Percentiles rank a stretch among this genome's conserved stretches.
phyloP scores from a whole-genome alignment of 2,113 vertebrate species.

The Manacus vitellinus region DNA sequence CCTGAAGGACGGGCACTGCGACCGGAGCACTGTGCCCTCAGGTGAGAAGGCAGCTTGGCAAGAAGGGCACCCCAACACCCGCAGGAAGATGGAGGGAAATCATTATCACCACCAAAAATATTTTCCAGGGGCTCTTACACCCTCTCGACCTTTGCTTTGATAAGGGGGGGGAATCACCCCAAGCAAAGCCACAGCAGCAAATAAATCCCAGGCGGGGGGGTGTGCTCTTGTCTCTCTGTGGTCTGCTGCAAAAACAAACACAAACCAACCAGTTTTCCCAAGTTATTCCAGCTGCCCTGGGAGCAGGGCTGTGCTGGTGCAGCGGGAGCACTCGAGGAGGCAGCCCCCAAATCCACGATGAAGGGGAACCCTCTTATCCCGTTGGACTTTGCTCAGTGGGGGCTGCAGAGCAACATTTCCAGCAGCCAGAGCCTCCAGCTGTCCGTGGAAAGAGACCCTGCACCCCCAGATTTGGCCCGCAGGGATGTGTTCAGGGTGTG shows the following conservation, averaged over 20 bases:
- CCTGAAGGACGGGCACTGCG: constrained; percentile 97
- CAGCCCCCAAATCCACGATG: not conserved
- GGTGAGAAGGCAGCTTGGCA: constrained; percentile 85
- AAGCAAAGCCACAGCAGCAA: not conserved
- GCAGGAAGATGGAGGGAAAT: not conserved
- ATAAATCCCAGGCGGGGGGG: not conserved
- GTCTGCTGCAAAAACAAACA: not conserved
- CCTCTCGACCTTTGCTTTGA: not conserved
- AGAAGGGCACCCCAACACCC: not conserved
- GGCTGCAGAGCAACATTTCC: accelerated
- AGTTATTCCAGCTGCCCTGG: not conserved
- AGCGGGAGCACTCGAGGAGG: accelerated
- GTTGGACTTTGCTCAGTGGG: accelerated
- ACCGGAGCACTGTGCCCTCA: constrained; percentile 98
- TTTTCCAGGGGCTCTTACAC: not conserved
- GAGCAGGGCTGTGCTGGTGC: accelerated
- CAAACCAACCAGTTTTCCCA: not conserved
- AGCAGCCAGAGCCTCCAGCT: not conserved
- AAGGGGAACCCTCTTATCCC: accelerated
- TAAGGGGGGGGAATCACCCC: too few relatives aligned
- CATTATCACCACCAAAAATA: not conserved
- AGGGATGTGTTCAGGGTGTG: not conserved
- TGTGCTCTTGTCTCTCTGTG: accelerated
- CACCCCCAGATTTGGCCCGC: accelerated
- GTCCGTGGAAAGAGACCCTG: accelerated